Conservation (phyloP, 2,888 invertebrate genomes). For the Drosophila barbarae region DNA sequence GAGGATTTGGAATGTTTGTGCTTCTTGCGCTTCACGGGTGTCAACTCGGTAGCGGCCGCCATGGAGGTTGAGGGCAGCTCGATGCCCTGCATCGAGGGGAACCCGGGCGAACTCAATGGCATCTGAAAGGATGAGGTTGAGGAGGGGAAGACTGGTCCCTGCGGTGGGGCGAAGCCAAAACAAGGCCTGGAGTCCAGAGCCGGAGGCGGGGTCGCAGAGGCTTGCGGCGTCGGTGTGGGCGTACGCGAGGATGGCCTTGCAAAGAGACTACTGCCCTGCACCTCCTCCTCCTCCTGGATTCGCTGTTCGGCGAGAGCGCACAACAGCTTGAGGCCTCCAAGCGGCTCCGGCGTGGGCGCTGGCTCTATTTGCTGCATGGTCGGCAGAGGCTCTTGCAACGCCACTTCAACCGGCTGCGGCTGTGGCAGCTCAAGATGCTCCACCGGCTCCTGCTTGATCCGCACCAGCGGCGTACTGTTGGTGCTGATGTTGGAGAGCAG, state of each 20-base stretch:
- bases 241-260: slow-evolving; percentile 60
- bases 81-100: slow-evolving; percentile 75
- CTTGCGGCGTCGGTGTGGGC: slow-evolving; percentile 48
- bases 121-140: slow-evolving; percentile 41
- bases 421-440: slow-evolving; percentile 54
- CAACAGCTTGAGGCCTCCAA: slow-evolving; percentile 86
- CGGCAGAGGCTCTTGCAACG: background rate
- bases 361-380: slow-evolving; percentile 41
- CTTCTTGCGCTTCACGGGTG: slow-evolving; percentile 79
- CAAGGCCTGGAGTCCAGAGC: slow-evolving; percentile 32
- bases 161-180: slow-evolving; percentile 38
- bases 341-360: slow-evolving; percentile 63
- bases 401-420: slow-evolving; percentile 15
- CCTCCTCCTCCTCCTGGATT: slow-evolving; percentile 84
- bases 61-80: slow-evolving; percentile 69
- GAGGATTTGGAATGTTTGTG: slow-evolving; percentile 79
- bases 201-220: slow-evolving; percentile 21
- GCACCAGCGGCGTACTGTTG: slow-evolving; percentile 83
- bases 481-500: slow-evolving; percentile 90
- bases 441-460: slow-evolving; percentile 78
- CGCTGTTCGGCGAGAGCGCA: slow-evolving; percentile 92
- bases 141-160: slow-evolving; percentile 27
- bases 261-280: slow-evolving; percentile 67
- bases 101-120: slow-evolving; percentile 52
- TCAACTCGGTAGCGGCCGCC: slow-evolving; percentile 15